Percentiles rank a stretch among this genome's conserved stretches.
These are phyloP conservation scores for Eumacrocentrus americanus DNA, from an alignment of 2,888 invertebrate species.

Conservation along the genomic window DNA sequence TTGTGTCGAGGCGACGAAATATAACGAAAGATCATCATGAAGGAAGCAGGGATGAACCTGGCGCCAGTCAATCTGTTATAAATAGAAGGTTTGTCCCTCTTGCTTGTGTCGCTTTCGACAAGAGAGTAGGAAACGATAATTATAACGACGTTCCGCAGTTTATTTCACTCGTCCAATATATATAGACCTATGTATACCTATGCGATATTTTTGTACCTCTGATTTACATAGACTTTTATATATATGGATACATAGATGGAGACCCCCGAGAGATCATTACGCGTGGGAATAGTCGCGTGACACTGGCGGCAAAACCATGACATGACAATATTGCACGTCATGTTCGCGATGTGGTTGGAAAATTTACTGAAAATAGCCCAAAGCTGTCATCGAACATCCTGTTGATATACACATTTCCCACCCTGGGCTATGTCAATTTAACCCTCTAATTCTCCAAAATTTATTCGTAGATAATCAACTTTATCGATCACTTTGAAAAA, in stretches of 20 bases:
- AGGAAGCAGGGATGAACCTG: constrained; percentile 21
- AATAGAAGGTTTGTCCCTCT: constrained; percentile 14
- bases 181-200: too few species aligned
- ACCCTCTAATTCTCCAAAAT: too few species aligned
- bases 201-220: constrained; percentile 15
- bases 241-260: background rate
- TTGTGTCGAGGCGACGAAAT: too few species aligned
- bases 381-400: background rate
- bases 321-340: constrained; percentile 11
- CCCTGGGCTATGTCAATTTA: background rate
- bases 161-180: background rate
- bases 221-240: constrained; percentile 9
- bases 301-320: background rate
- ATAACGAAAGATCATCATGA: too few species aligned
- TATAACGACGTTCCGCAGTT: constrained; percentile 27
- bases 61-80: constrained; percentile 24
- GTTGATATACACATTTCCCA: too few species aligned
- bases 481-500: background rate
- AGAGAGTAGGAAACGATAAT: constrained; percentile 21
- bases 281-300: constrained; percentile 36
- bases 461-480: background rate
- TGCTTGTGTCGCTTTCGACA: constrained; percentile 4
- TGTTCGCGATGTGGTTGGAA: constrained; percentile 2
- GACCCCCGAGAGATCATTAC: constrained; percentile 4
- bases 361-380: background rate